These are phyloP conservation scores for Eleginops maclovinus DNA, from an alignment of 2,113 vertebrate species.

Conservation along the genomic window DNA sequence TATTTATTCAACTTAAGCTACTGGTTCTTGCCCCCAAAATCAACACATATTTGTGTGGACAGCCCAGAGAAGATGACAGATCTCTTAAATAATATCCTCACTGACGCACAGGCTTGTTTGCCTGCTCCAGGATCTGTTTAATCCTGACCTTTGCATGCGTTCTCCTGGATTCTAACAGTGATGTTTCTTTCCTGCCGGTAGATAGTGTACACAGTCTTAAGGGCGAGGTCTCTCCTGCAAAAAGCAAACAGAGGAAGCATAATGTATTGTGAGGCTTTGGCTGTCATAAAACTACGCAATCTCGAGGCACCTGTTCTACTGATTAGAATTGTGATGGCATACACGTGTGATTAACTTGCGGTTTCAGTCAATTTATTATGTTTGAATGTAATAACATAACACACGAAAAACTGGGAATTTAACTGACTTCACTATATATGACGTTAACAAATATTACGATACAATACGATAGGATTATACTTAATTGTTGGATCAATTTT, in stretches of 20 bases:
- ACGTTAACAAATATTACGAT: background rate
- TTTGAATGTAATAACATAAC: background rate
- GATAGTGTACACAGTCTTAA: slow-evolving; percentile 74
- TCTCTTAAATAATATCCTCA: slow-evolving; percentile 50
- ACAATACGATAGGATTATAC: too few species aligned
- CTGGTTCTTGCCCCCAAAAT: slow-evolving; percentile 48
- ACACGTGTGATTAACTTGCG: slow-evolving; percentile 37
- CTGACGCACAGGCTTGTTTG: slow-evolving; percentile 67
- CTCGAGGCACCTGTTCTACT: slow-evolving; percentile 47
- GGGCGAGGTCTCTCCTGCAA: slow-evolving; percentile 70
- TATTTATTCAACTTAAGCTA: slow-evolving; percentile 49
- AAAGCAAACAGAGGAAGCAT: slow-evolving; percentile 66
- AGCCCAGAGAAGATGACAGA: slow-evolving; percentile 48
- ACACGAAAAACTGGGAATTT: background rate
- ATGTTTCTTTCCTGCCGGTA: slow-evolving; percentile 59
- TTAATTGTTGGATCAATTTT: too few species aligned
- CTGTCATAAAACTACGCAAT: slow-evolving; percentile 66
- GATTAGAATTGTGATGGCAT: slow-evolving; percentile 33
- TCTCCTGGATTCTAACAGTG: slow-evolving; percentile 60
- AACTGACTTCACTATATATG: background rate
- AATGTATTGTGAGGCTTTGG: slow-evolving; percentile 41
- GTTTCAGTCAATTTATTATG: slow-evolving; percentile 12
- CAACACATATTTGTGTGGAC: slow-evolving; percentile 56
- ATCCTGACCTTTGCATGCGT: slow-evolving; percentile 78
- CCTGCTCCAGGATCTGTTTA: slow-evolving; percentile 83